phyloP scores from a whole-genome alignment of 2,888 invertebrate species.

The Cataglyphis rosenhaueri region DNA sequence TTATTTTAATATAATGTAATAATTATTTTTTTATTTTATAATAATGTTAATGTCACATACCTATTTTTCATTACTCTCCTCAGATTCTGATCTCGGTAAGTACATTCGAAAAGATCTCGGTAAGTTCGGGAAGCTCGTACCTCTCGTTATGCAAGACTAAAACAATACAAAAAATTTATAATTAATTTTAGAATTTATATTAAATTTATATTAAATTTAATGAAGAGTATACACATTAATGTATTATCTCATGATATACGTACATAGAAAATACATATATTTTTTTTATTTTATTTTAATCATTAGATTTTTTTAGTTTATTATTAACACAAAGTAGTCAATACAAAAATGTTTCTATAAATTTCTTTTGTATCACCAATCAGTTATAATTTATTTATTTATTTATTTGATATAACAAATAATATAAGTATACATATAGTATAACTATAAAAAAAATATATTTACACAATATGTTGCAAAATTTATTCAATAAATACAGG shows the following conservation, averaged over 20 bases:
- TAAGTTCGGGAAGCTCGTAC: no score
- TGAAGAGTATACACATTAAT: not conserved
- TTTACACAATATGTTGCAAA: not conserved
- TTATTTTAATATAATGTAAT: not conserved
- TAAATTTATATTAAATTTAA: not conserved
- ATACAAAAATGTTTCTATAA: not conserved
- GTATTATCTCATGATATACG: not conserved
- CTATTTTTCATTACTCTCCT: not conserved
- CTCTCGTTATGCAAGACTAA: not conserved
- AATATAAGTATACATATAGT: not conserved
- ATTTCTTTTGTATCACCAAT: not conserved
- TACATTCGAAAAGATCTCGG: not conserved
- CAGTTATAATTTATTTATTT: not conserved
- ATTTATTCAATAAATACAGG: not conserved
- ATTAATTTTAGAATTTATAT: not conserved
- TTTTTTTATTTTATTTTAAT: not conserved
- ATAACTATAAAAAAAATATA: not conserved
- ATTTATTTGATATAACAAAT: no score
- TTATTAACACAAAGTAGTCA: not conserved
- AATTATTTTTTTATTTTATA: not conserved
- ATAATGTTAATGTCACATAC: not conserved
- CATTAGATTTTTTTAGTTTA: not conserved
- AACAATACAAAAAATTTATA: not conserved
- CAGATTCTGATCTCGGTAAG: not conserved
- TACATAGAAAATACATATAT: not conserved